phyloP scores from a whole-genome alignment of 2,888 invertebrate genomes.

The Euzophera pinguis region DNA sequence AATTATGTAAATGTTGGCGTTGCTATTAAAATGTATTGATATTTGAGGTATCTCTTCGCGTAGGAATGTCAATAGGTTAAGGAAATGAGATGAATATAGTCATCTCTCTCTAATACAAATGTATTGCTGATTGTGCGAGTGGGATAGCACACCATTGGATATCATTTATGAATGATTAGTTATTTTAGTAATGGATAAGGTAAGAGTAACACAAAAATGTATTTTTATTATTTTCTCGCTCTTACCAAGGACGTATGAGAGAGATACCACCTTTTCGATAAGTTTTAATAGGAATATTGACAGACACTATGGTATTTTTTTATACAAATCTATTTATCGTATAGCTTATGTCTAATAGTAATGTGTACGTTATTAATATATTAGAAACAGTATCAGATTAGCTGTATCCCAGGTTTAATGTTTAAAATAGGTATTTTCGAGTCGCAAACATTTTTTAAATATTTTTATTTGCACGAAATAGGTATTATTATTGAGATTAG shows the following conservation, averaged over 20 bases:
- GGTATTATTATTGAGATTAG: background rate
- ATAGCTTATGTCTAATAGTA: background rate
- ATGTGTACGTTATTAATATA: slow-evolving; percentile 5
- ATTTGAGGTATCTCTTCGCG: background rate
- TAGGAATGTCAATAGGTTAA: no score
- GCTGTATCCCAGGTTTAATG: background rate
- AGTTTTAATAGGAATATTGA: background rate
- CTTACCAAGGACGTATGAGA: background rate
- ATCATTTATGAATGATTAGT: background rate
- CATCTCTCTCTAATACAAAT: no score
- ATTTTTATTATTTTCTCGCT: background rate
- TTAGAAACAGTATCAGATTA: background rate
- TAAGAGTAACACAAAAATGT: no score
- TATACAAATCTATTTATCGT: slow-evolving; percentile 3
- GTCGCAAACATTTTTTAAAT: background rate
- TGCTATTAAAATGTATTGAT: background rate
- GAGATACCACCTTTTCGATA: background rate
- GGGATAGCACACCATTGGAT: background rate
- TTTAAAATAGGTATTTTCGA: background rate
- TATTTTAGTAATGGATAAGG: background rate
- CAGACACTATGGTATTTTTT: background rate
- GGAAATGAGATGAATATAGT: no score
- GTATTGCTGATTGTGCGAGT: no score
- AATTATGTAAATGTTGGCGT: background rate
- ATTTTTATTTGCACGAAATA: background rate